These are phyloP conservation scores for Porites lutea DNA, from an alignment of 64 coral and sea anemone genomes.

Conservation along the genomic window DNA sequence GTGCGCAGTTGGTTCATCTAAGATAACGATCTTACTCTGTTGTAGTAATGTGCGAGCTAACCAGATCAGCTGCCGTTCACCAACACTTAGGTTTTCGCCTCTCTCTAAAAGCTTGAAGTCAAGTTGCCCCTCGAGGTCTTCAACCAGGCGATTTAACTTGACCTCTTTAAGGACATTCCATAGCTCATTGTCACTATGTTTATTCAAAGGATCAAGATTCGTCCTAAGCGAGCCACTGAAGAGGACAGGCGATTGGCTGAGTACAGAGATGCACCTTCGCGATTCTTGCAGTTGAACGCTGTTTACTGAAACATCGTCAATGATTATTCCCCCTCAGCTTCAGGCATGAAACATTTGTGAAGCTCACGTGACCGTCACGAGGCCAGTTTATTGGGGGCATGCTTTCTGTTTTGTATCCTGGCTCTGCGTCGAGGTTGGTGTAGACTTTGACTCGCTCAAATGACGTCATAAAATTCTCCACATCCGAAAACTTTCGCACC, in stretches of 20 bases:
- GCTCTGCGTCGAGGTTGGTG: conserved; percentile 28
- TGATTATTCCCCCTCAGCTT: conserved; percentile 53
- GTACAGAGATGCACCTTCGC: conserved; percentile 40
- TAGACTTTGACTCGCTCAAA: conserved; percentile 23
- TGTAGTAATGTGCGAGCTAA: conserved; percentile 48
- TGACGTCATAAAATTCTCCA: conserved; percentile 46
- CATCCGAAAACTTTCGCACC: neutral
- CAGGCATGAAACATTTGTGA: conserved; percentile 40
- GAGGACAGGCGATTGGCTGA: conserved; percentile 52
- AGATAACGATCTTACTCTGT: conserved; percentile 51
- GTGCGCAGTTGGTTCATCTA: conserved; percentile 56
- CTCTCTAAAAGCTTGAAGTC: conserved; percentile 2
- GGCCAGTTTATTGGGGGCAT: conserved; percentile 39
- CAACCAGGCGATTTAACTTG: conserved; percentile 18
- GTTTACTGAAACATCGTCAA: conserved; percentile 37
- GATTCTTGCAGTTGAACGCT: conserved; percentile 22
- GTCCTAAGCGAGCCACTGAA: conserved; percentile 53
- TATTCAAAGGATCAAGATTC: conserved; percentile 44
- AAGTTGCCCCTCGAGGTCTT: conserved; percentile 16
- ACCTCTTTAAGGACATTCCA: conserved; percentile 54
- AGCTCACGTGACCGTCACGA: conserved; percentile 14
- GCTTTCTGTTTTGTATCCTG: conserved; percentile 13
- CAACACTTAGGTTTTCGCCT: conserved; percentile 57
- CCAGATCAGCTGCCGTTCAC: conserved; percentile 58
- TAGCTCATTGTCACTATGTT: conserved; percentile 20